Evolutionary conservation across 2,113 vertebrate genomes (phyloP).

Genomic region (Chitala chitala): DNA sequence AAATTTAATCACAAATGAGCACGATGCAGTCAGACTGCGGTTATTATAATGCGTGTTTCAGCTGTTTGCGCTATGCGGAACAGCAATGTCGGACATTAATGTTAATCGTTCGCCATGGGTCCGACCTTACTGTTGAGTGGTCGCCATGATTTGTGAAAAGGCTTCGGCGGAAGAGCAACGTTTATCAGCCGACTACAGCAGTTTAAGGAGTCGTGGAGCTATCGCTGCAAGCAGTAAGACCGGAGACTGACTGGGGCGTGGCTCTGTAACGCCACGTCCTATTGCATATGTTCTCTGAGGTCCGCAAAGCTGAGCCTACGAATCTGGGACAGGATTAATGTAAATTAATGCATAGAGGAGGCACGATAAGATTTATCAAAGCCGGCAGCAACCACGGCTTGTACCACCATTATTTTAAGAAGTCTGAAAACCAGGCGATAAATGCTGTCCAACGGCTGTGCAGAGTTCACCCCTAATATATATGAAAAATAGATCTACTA

Average conservation of each 20-base stretch:
- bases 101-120: too few species aligned
- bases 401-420: background rate
- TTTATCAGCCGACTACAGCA: slow-evolving; percentile 26
- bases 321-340: slow-evolving; percentile 40
- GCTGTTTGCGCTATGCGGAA: too few species aligned
- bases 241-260: slow-evolving; percentile 18
- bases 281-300: slow-evolving; percentile 28
- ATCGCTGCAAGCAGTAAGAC: slow-evolving; percentile 43
- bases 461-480: background rate
- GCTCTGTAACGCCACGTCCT: background rate
- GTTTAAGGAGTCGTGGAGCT: slow-evolving; percentile 41
- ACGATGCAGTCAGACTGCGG: background rate
- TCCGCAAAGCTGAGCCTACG: slow-evolving; percentile 38
- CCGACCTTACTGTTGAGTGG: background rate
- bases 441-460: background rate
- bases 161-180: too few species aligned
- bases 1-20: too few species aligned
- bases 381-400: background rate
- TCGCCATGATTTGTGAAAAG: background rate
- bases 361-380: slow-evolving; percentile 15
- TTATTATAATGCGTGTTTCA: too few species aligned
- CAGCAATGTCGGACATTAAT: too few species aligned
- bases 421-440: background rate
- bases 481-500: background rate
- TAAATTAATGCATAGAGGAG: slow-evolving; percentile 7